These are phyloP conservation scores for Pasiphila rectangulata DNA, from an alignment of 2,888 invertebrate species.

Conservation along the genomic window DNA sequence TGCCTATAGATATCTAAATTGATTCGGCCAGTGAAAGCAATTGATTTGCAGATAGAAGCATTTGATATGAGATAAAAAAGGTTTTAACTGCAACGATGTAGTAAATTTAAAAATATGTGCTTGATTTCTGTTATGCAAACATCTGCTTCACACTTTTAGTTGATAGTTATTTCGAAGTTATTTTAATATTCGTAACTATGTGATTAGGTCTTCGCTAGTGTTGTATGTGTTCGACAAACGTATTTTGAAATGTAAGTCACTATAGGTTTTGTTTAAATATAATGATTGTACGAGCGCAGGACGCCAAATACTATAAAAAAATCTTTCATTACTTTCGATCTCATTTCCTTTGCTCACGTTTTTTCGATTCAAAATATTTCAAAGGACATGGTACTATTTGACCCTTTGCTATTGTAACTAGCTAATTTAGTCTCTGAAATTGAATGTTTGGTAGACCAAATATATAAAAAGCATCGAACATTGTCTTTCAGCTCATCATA, in stretches of 20 bases:
- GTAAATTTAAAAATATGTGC: too few relatives aligned
- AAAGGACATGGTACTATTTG: neutral
- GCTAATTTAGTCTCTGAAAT: neutral
- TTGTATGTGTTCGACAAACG: neutral
- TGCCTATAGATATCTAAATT: too few relatives aligned
- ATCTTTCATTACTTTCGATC: conserved; percentile 17
- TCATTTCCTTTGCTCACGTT: conserved; percentile 16
- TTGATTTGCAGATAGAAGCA: too few relatives aligned
- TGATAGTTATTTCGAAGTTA: conserved; percentile 1
- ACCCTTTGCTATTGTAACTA: neutral
- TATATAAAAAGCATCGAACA: neutral
- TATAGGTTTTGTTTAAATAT: neutral
- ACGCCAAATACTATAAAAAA: conserved; percentile 10
- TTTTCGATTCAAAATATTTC: neutral
- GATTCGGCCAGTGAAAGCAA: too few relatives aligned
- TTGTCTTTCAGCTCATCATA: neutral
- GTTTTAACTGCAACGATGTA: too few relatives aligned
- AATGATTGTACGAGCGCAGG: conserved; percentile 13
- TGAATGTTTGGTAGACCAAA: neutral
- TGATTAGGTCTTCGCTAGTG: conserved; percentile 10
- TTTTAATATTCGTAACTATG: neutral
- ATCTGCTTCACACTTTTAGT: neutral
- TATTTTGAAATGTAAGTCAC: neutral
- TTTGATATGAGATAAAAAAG: conserved; percentile 10
- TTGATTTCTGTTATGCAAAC: too few relatives aligned